phyloP scores from a whole-genome alignment of 2,888 invertebrate species.

The Deladenus siricidicola region DNA sequence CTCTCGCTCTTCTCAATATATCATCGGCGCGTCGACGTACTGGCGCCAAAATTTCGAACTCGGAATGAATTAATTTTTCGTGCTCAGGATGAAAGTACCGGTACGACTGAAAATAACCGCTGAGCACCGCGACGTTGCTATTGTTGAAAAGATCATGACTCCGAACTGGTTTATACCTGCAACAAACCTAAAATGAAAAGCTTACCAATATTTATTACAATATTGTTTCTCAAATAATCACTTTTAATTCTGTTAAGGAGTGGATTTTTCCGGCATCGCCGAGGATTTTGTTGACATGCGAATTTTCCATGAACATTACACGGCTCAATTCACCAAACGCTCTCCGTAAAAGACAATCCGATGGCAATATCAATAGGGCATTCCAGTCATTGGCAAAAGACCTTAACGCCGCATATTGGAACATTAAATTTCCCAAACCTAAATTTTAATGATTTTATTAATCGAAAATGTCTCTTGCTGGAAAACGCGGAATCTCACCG shows the following conservation, averaged over 20 bases:
- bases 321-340: constrained; percentile 24
- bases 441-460: constrained; percentile 10
- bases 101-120: constrained; percentile 45
- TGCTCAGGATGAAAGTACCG: constrained; percentile 34
- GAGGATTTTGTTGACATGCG: constrained; percentile 3
- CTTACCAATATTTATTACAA: background rate
- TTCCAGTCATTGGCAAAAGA: constrained; percentile 29
- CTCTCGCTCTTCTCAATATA: background rate
- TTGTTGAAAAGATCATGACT: background rate
- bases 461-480: no score
- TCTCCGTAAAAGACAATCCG: constrained; percentile 23
- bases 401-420: constrained; percentile 42
- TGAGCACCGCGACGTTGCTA: constrained; percentile 23
- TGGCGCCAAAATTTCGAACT: background rate
- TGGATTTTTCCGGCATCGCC: background rate
- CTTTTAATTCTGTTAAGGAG: background rate
- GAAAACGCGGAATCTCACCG: no score
- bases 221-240: background rate
- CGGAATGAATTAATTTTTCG: background rate
- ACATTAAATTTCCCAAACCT: constrained; percentile 52
- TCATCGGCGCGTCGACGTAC: background rate
- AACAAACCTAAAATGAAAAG: constrained; percentile 1
- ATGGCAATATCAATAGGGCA: constrained; percentile 39
- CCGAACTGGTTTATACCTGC: background rate
- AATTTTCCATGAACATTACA: constrained; percentile 13